These are phyloP conservation scores for Sussaba pulchella DNA, from an alignment of 2,888 invertebrate genomes.

Conservation along the genomic window DNA sequence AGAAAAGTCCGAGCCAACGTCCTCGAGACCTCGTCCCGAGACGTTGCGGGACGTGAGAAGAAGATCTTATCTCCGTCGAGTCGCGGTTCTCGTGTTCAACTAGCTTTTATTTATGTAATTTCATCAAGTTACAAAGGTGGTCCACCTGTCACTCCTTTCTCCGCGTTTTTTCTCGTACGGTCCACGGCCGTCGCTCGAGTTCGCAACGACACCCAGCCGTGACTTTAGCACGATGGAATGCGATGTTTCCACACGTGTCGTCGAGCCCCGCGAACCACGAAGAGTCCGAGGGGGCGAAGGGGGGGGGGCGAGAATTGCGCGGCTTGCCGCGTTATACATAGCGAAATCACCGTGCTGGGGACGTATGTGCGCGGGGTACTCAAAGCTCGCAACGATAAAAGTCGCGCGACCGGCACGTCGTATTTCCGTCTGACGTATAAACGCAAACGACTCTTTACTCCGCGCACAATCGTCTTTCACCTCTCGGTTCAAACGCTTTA, in stretches of 20 bases:
- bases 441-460: constrained; percentile 14
- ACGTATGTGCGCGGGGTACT: neutral
- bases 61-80: constrained; percentile 68
- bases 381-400: constrained; percentile 37
- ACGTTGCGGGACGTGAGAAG: constrained; percentile 65
- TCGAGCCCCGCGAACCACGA: too few relatives aligned
- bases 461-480: constrained; percentile 24
- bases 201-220: too few relatives aligned
- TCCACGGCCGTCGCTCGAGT: constrained; percentile 26
- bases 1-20: constrained; percentile 26
- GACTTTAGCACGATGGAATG: too few relatives aligned
- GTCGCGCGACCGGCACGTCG: constrained; percentile 47
- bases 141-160: constrained; percentile 70
- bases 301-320: too few relatives aligned
- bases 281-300: too few relatives aligned
- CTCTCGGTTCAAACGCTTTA: constrained; percentile 51
- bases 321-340: too few relatives aligned
- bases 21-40: constrained; percentile 50
- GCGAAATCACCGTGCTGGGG: too few relatives aligned
- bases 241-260: too few relatives aligned
- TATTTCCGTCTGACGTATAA: constrained; percentile 33
- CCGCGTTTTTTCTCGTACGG: constrained; percentile 42
- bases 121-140: constrained; percentile 73
- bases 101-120: constrained; percentile 75
- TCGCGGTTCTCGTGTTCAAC: constrained; percentile 70